These are phyloP conservation scores for Leuciscus idus DNA, from an alignment of 2,113 vertebrate genomes.

Conservation along the genomic window DNA sequence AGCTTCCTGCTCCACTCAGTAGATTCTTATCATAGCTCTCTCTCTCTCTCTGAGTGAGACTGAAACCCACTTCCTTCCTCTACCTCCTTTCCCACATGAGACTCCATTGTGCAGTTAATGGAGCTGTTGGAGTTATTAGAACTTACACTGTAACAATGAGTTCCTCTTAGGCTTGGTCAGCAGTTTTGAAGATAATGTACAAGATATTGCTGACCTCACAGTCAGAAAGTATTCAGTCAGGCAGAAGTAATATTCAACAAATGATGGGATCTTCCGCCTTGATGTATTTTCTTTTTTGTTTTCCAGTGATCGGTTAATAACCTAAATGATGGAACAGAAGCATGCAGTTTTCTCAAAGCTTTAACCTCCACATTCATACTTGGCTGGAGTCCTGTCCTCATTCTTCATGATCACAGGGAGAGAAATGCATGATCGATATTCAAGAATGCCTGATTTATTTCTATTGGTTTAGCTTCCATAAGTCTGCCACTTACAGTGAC, in stretches of 20 bases:
- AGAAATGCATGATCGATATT: slow-evolving; percentile 10
- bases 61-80: slow-evolving; percentile 56
- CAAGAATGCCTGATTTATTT: slow-evolving; percentile 20
- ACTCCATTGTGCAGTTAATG: slow-evolving; percentile 45
- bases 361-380: neutral
- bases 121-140: neutral
- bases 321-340: neutral
- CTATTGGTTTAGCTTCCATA: slow-evolving; percentile 26
- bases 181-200: neutral
- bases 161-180: neutral
- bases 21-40: slow-evolving; percentile 51
- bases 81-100: slow-evolving; percentile 57
- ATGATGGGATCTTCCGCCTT: neutral
- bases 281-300: neutral
- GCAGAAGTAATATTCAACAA: neutral
- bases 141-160: slow-evolving; percentile 13
- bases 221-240: neutral
- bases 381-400: neutral
- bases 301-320: neutral
- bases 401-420: neutral
- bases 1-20: slow-evolving; percentile 29
- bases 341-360: neutral
- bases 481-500: neutral
- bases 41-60: slow-evolving; percentile 26
- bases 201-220: slow-evolving; percentile 7